Conservation (phyloP, 1,140 invertebrate species). For the Gerris buenoi region DNA sequence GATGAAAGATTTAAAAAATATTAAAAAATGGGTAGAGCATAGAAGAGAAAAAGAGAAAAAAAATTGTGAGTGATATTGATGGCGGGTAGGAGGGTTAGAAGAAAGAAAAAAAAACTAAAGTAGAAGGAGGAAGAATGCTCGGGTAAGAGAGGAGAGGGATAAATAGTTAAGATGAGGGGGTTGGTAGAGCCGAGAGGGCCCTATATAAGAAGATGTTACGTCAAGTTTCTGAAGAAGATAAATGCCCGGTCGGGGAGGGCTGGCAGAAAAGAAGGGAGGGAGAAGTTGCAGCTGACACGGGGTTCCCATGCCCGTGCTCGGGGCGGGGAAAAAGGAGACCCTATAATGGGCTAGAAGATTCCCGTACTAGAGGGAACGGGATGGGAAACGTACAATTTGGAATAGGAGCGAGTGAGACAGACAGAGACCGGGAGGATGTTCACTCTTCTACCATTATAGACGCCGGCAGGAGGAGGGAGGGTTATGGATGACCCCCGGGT, state of each 20-base stretch:
- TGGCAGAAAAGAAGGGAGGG: not conserved
- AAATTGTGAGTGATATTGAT: conserved; percentile 4
- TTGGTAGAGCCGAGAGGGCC: not conserved
- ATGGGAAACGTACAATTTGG: too few relatives aligned
- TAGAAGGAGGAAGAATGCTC: not conserved
- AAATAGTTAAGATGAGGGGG: conserved; percentile 5
- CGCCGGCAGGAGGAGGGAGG: too few relatives aligned
- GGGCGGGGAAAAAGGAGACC: not conserved
- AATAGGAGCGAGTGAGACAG: too few relatives aligned
- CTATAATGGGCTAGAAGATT: too few relatives aligned
- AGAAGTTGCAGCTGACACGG: conserved; percentile 2
- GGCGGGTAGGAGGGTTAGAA: not conserved
- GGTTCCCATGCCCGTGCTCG: conserved; percentile 4
- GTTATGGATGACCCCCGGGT: too few relatives aligned
- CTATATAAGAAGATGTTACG: conserved; percentile 6
- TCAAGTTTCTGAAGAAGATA: conserved; percentile 5
- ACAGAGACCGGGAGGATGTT: too few relatives aligned
- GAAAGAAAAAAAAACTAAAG: not conserved
- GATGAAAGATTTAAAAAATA: not conserved
- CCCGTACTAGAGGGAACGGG: too few relatives aligned
- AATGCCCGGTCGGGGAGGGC: not conserved
- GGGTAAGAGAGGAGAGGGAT: not conserved
- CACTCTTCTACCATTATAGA: too few relatives aligned
- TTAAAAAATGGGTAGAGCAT: too few relatives aligned
- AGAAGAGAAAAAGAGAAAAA: not conserved